These are phyloP conservation scores for Microchrysa polita DNA, from an alignment of 2,888 invertebrate genomes.

Conservation along the genomic window DNA sequence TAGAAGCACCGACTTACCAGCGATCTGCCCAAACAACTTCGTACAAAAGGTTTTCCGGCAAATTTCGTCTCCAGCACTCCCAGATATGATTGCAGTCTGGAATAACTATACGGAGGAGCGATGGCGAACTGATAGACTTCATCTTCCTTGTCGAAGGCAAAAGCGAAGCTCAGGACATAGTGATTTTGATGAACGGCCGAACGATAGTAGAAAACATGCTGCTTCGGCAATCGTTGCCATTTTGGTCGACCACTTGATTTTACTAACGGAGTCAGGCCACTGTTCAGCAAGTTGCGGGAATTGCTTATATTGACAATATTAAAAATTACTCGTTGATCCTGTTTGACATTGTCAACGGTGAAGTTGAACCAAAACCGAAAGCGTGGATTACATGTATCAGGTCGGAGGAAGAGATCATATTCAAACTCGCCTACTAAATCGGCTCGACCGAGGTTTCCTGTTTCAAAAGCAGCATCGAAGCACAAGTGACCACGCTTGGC, in stretches of 20 bases:
- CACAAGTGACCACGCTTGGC: constrained; percentile 96
- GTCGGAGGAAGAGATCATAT: constrained; percentile 94
- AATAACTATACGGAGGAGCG: constrained; percentile 95
- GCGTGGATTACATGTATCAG: constrained; percentile 95
- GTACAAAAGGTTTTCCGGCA: constrained; percentile 69
- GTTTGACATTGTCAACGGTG: constrained; percentile 93
- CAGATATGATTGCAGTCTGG: constrained; percentile 85
- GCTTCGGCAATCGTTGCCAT: constrained; percentile 86
- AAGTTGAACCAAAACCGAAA: constrained; percentile 98
- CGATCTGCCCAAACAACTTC: constrained; percentile 76
- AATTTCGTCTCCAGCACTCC: constrained; percentile 73
- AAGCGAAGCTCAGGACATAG: constrained; percentile 92
- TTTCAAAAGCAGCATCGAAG: constrained; percentile 97
- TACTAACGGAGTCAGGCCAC: constrained; percentile 93
- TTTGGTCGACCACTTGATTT: constrained; percentile 89
- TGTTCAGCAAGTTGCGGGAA: constrained; percentile 85
- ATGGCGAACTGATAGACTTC: constrained; percentile 96
- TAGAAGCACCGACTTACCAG: constrained; percentile 65
- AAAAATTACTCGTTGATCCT: constrained; percentile 95
- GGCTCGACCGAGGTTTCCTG: constrained; percentile 95
- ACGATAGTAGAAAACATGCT: constrained; percentile 91
- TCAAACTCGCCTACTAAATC: constrained; percentile 93
- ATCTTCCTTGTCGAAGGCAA: constrained; percentile 93
- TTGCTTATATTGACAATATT: constrained; percentile 97
- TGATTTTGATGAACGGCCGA: constrained; percentile 89